Evolutionary conservation across 2,113 vertebrate species (phyloP).

Genomic region (Nibea coibor): DNA sequence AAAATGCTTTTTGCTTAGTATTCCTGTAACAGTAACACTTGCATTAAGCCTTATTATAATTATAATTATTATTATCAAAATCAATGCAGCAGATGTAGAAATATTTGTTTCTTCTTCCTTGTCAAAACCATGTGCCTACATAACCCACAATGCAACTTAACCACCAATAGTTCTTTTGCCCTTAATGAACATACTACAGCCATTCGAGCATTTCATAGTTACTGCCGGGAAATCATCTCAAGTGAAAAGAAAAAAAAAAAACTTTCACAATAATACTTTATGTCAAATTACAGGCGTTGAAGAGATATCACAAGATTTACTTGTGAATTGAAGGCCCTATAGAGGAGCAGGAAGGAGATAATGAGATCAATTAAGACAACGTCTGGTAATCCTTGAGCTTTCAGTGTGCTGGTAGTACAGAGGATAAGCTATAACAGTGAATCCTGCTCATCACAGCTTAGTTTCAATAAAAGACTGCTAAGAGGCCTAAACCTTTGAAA

Average conservation of each 20-base stretch:
- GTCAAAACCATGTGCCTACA: neutral
- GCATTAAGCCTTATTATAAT: too few relatives aligned
- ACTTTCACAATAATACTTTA: slow-evolving; percentile 35
- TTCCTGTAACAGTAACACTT: too few relatives aligned
- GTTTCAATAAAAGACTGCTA: slow-evolving; percentile 61
- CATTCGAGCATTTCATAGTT: slow-evolving; percentile 8
- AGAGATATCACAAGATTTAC: slow-evolving; percentile 53
- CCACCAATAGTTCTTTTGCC: neutral
- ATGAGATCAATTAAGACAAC: slow-evolving; percentile 80
- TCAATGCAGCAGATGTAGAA: too few relatives aligned
- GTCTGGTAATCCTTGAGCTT: slow-evolving; percentile 69
- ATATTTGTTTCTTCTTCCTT: neutral
- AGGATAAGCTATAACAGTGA: slow-evolving; percentile 49
- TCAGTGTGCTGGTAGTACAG: slow-evolving; percentile 38
- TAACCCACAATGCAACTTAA: neutral
- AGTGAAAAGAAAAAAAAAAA: neutral
- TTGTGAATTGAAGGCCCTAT: slow-evolving; percentile 48
- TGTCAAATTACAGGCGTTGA: slow-evolving; percentile 49
- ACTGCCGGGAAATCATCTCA: slow-evolving; percentile 23
- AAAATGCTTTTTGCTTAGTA: too few relatives aligned
- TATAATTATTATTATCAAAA: neutral
- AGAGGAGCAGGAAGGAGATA: slow-evolving; percentile 66
- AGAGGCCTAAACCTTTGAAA: slow-evolving; percentile 55
- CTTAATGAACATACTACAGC: neutral
- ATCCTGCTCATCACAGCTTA: slow-evolving; percentile 66